Conservation (phyloP, 1,140 invertebrate species). For the Laodelphax striatellus region DNA sequence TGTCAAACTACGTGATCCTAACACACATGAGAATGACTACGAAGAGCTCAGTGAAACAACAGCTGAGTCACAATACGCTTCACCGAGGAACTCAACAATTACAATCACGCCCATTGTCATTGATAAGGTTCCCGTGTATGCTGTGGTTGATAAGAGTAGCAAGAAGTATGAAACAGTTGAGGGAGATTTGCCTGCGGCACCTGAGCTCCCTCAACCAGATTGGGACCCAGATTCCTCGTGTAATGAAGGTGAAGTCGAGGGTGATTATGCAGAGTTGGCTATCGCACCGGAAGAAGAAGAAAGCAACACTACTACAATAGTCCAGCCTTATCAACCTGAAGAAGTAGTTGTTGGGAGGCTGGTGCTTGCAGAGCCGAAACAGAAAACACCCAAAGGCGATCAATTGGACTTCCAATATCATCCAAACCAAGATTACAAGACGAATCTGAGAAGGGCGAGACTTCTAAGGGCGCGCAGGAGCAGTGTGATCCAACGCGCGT, state of each 20-base stretch:
- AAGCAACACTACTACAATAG: background rate
- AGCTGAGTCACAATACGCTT: slow-evolving; percentile 1
- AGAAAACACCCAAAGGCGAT: background rate
- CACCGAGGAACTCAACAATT: background rate
- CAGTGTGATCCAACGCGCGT: slow-evolving; percentile 2
- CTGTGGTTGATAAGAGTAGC: background rate
- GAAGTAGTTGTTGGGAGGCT: background rate
- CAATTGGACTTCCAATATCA: slow-evolving; percentile 9
- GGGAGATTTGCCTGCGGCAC: background rate
- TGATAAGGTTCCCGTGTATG: slow-evolving; percentile 4
- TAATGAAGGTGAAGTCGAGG: background rate
- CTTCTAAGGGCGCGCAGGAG: background rate
- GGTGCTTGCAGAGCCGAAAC: background rate
- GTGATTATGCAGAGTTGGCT: slow-evolving; percentile 12
- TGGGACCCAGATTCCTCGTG: slow-evolving; percentile 4
- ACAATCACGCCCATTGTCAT: background rate
- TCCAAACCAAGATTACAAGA: slow-evolving; percentile 3
- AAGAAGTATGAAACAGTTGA: background rate
- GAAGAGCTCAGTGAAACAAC: slow-evolving; percentile 9
- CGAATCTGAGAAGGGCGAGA: slow-evolving; percentile 2
- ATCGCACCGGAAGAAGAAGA: background rate
- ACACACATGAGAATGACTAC: slow-evolving; percentile 7
- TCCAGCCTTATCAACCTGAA: background rate
- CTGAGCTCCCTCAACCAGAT: slow-evolving; percentile 5
- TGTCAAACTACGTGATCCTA: background rate